Percentiles rank a stretch among this genome's conserved stretches.
Evolutionary conservation across 2,113 vertebrate genomes (phyloP).

Genomic region (human (Homo sapiens)): DNA sequence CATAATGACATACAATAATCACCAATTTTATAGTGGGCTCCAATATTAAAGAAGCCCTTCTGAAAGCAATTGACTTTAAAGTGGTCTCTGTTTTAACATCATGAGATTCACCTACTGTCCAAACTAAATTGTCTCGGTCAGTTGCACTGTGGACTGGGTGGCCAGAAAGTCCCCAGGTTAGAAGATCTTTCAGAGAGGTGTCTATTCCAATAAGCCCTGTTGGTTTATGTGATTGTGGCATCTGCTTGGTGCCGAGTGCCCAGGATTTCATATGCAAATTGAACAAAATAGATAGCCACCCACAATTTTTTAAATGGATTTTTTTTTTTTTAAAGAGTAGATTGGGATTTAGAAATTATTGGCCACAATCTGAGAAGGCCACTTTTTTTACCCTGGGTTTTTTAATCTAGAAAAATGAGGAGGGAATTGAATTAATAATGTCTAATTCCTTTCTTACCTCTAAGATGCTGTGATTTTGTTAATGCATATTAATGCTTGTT

Average conservation of each 20-base stretch:
- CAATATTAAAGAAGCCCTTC: constrained; percentile 54
- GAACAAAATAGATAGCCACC: neutral
- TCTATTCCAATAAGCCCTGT: neutral
- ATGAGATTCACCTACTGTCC: constrained; percentile 27
- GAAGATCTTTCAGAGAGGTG: neutral
- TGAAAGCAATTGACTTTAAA: constrained; percentile 67
- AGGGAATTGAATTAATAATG: neutral
- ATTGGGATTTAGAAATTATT: neutral
- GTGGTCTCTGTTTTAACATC: neutral
- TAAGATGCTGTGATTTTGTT: neutral
- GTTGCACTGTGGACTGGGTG: neutral
- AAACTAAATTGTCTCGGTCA: constrained; percentile 22
- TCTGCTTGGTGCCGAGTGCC: neutral
- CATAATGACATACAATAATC: constrained; percentile 71
- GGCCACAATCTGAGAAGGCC: neutral
- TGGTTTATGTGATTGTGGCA: neutral
- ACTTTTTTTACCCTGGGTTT: neutral
- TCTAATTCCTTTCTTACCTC: neutral
- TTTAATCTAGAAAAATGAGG: neutral
- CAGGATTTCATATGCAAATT: neutral
- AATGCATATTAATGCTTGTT: neutral
- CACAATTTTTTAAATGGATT: neutral
- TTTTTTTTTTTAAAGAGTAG: neutral
- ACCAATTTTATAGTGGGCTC: constrained; percentile 66
- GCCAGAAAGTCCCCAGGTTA: neutral